phyloP scores from a whole-genome alignment of 2,888 invertebrate genomes.

The Mamestra brassicae region DNA sequence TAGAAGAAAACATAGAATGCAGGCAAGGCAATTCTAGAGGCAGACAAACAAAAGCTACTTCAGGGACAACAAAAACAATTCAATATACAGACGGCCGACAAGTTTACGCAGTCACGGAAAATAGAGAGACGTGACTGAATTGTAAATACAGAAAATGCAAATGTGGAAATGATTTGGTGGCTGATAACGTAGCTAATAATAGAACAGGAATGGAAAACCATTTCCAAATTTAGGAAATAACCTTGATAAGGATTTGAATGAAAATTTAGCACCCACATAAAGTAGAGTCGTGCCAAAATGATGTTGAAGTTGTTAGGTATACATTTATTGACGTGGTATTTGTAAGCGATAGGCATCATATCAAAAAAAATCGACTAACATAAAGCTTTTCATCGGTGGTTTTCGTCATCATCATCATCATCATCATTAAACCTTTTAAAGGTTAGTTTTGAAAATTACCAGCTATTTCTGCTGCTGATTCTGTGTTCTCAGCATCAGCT shows the following conservation, averaged over 20 bases:
- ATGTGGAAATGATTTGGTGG: slow-evolving; percentile 38
- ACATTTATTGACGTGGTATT: slow-evolving; percentile 3
- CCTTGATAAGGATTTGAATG: slow-evolving; percentile 49
- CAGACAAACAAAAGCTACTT: neutral
- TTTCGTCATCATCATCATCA: neutral
- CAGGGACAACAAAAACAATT: neutral
- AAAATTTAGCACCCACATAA: slow-evolving; percentile 56
- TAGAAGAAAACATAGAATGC: slow-evolving; percentile 3
- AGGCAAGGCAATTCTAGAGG: neutral
- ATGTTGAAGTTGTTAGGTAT: slow-evolving; percentile 7
- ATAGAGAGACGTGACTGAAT: slow-evolving; percentile 33
- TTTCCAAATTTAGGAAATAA: slow-evolving; percentile 55
- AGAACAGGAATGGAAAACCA: slow-evolving; percentile 45
- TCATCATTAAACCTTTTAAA: too few species aligned
- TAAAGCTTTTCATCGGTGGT: neutral
- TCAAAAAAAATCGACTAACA: neutral
- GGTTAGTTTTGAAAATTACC: too few species aligned
- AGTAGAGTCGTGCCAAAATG: slow-evolving; percentile 34
- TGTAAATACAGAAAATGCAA: slow-evolving; percentile 39
- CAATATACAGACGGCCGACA: neutral
- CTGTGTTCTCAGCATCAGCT: too few species aligned
- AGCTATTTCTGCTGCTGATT: too few species aligned
- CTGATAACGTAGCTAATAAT: slow-evolving; percentile 56
- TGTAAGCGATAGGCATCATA: neutral
- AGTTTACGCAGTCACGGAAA: slow-evolving; percentile 18